Conservation (phyloP, 2,888 invertebrate species). For the Metacarcinus magister region DNA sequence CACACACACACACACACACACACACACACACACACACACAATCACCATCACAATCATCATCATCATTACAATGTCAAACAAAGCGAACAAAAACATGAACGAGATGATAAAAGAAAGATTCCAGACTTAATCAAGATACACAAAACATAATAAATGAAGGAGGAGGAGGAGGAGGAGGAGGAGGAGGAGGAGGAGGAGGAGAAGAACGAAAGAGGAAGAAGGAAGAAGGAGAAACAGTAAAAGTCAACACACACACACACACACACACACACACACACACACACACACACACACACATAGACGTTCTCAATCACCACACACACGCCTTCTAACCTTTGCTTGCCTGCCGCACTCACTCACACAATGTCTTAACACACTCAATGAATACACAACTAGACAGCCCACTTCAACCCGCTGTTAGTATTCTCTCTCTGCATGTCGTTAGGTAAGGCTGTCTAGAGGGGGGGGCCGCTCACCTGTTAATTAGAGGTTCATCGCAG, state of each 20-base stretch:
- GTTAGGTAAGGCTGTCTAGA: neutral
- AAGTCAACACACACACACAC: neutral
- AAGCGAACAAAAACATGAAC: too few relatives aligned
- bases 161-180: too few relatives aligned
- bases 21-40: too few relatives aligned
- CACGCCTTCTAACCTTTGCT: neutral
- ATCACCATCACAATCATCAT: too few relatives aligned
- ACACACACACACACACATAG: neutral
- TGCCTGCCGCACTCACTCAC: neutral
- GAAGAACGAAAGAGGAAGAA: too few relatives aligned
- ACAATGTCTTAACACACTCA: neutral
- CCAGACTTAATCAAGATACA: too few relatives aligned
- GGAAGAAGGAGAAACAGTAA: neutral
- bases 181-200: too few relatives aligned
- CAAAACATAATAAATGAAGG: too few relatives aligned
- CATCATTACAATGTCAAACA: too few relatives aligned
- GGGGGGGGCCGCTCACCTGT: neutral
- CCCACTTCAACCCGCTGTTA: neutral
- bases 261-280: neutral
- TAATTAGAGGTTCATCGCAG: slow-evolving; percentile 64
- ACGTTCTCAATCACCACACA: neutral
- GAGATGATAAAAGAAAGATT: too few relatives aligned
- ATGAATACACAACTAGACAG: neutral
- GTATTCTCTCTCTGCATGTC: slow-evolving; percentile 20
- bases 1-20: too few relatives aligned